A percentile compares a stretch with the other conserved stretches of the same genome.
Evolutionary conservation across 1,140 invertebrate species (phyloP).

Genomic region (Apis dorsata): DNA sequence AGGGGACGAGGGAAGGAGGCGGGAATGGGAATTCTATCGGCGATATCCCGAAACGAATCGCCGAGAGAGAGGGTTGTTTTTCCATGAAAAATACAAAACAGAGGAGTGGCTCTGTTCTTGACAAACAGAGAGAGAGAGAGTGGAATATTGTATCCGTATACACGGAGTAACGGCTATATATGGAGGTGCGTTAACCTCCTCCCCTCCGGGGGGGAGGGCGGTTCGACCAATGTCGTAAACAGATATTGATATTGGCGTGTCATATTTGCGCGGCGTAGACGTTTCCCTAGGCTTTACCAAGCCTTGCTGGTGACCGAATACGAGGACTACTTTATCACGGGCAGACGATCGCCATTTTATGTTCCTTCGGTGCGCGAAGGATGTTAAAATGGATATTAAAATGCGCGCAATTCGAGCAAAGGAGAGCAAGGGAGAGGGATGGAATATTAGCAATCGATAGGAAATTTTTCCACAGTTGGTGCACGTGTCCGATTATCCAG

Average conservation of each 20-base stretch:
- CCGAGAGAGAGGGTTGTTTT: not conserved
- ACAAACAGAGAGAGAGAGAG: constrained; percentile 37
- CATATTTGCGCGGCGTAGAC: constrained; percentile 54
- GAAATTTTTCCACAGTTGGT: not conserved
- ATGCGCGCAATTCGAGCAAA: constrained; percentile 3
- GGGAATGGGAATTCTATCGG: constrained; percentile 9
- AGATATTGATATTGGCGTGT: constrained; percentile 65
- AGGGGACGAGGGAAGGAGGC: constrained; percentile 6
- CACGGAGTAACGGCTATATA: constrained; percentile 46
- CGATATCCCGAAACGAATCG: constrained; percentile 33
- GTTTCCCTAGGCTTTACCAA: constrained; percentile 23
- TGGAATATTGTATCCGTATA: constrained; percentile 3
- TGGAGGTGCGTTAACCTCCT: constrained; percentile 42
- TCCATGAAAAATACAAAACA: constrained; percentile 20
- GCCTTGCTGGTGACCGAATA: constrained; percentile 16
- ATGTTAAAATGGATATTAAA: constrained; percentile 22
- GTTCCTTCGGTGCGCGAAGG: constrained; percentile 32
- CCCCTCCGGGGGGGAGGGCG: not conserved
- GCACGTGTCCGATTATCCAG: no score
- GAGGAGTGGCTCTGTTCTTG: constrained; percentile 29
- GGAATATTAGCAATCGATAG: not conserved
- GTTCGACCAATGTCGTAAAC: constrained; percentile 61
- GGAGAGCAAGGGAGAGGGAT: not conserved
- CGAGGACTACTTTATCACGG: constrained; percentile 48
- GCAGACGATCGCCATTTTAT: constrained; percentile 49